Evolutionary conservation across 1,140 invertebrate genomes (phyloP).

Genomic region (Cotesia typhae): DNA sequence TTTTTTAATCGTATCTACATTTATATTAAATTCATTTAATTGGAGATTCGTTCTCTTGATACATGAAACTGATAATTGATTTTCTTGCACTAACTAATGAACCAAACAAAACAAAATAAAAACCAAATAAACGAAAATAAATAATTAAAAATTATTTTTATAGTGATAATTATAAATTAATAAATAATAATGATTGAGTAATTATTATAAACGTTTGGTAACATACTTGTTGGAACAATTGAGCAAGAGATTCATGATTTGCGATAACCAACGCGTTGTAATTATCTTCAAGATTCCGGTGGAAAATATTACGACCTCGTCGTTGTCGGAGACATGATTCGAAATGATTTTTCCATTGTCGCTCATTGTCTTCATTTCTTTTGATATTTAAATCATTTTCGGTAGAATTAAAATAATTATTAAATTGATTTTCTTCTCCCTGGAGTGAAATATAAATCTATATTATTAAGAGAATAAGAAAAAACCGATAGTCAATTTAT

Average conservation of each 20-base stretch:
- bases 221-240: conserved; percentile 82
- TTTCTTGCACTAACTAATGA: too few species aligned
- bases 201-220: background rate
- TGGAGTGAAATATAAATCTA: too few species aligned
- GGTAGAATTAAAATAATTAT: too few species aligned
- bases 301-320: conserved; percentile 80
- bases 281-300: conserved; percentile 85
- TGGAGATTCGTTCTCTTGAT: conserved; percentile 77
- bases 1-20: conserved; percentile 66
- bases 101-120: too few species aligned
- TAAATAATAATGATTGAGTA: too few species aligned
- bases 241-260: conserved; percentile 85
- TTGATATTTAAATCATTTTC: background rate
- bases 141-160: background rate
- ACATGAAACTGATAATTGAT: conserved; percentile 70
- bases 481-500: too few species aligned
- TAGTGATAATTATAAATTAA: background rate
- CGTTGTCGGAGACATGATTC: conserved; percentile 71
- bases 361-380: conserved; percentile 6
- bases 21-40: conserved; percentile 75
- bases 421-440: too few species aligned
- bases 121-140: background rate
- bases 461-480: too few species aligned
- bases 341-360: conserved; percentile 52
- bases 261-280: conserved; percentile 88